Percentiles rank a stretch among this genome's conserved stretches.
Evolutionary conservation across 2,888 invertebrate genomes (phyloP).

Genomic region (Neoitamus cyanurus): DNA sequence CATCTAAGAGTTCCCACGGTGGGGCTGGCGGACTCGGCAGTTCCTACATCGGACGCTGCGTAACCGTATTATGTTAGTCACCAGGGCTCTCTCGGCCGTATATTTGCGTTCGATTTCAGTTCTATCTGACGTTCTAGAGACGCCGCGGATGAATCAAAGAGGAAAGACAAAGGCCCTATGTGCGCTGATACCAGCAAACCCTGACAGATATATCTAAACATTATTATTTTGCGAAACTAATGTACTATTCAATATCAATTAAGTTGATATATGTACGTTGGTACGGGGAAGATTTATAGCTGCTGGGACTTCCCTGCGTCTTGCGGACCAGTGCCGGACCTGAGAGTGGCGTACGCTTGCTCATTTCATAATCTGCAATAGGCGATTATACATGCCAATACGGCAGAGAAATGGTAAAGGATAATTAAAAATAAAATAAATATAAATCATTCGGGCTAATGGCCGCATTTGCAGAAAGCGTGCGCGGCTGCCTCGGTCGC

Average conservation of each 20-base stretch:
- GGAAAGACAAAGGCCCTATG: conserved; percentile 8
- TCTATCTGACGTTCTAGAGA: conserved; percentile 3
- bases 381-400: conserved; percentile 30
- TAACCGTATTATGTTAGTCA: conserved; percentile 33
- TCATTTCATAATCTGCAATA: conserved; percentile 4
- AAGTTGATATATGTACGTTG: conserved; percentile 26
- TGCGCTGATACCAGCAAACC: not conserved
- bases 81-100: not conserved
- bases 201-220: conserved; percentile 36
- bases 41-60: conserved; percentile 14
- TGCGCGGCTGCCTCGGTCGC: not conserved
- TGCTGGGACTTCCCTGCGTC: not conserved
- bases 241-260: conserved; percentile 38
- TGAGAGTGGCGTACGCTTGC: not conserved
- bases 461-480: not conserved
- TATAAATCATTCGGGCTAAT: conserved; percentile 10
- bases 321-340: not conserved
- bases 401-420: not conserved
- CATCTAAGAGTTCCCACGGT: conserved; percentile 15
- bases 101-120: not conserved
- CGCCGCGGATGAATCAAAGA: conserved; percentile 22
- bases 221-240: conserved; percentile 36
- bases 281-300: conserved; percentile 19
- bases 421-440: conserved; percentile 22
- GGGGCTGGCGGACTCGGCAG: not conserved